Evolutionary conservation across 2,888 invertebrate genomes (phyloP), one percentile per base, ranked within the genome.

Genomic region (Schizotus pectinicornis): DNA sequence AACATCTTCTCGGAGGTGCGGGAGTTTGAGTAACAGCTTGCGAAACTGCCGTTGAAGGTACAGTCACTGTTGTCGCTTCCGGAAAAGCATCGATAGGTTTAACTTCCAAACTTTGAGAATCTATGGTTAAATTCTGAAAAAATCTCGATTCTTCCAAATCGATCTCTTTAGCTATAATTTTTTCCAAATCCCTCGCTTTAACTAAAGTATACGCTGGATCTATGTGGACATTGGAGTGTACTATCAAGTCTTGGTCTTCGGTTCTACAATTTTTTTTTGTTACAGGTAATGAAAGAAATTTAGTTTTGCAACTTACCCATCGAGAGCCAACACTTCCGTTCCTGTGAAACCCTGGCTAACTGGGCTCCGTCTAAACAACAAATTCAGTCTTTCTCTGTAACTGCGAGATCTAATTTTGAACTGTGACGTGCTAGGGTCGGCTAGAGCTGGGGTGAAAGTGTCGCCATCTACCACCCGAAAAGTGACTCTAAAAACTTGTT

Each of bases 221-320:
- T 71, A 95, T 92, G 51, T 89, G 88, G 50, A 94, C 84, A 74
- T 93, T 92, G 75, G 95, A 94, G 74, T 94, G 92, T 0, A 95
- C 90, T 43, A 90, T 86, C 49, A 92, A 82, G 60, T 91, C 90
- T 55, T 88, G 85, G 35, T 85, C 86, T 70, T 88, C 88, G 53
- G 83, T 82, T 31, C 88, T 90, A 76, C 35, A 79, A 77, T 13
- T 9, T 31, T 8, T 14, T 6, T 12, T 22, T n/a, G n/a, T 5
- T 34, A 7, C 33, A 13, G 9, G 31, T 14, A 3, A 14, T 41
- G 45, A 46, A 35, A 52, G 22, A 53, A 54, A 11, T 61, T 56
- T 56, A 46, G 45, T 32, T 50, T 52, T 54, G 34, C 2, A 50
- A 73, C 83, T 84, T 81, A 93, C 93, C 90, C 92, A 78, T 94